Conservation (phyloP, 2,113 vertebrate genomes). For the Salvator merianae region DNA sequence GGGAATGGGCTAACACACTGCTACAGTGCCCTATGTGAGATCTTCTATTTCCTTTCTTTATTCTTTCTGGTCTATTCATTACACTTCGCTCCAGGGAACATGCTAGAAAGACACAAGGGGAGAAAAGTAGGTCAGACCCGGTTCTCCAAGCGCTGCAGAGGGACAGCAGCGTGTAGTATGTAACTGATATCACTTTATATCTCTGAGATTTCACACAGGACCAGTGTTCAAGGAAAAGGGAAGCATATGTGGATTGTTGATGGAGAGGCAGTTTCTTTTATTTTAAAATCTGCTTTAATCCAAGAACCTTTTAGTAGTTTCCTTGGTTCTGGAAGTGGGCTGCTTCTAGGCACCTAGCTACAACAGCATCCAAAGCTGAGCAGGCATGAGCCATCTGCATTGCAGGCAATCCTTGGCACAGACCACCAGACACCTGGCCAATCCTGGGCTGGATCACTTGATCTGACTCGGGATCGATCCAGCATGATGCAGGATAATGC, state of each 20-base stretch:
- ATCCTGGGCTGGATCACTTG: too few relatives aligned
- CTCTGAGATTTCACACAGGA: not conserved
- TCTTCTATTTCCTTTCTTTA: not conserved
- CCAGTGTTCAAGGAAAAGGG: not conserved
- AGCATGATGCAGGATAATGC: too few relatives aligned
- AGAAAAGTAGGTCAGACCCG: slow-evolving; percentile 6
- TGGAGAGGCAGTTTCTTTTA: not conserved
- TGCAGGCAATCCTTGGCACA: too few relatives aligned
- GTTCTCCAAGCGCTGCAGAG: not conserved
- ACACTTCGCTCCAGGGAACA: not conserved
- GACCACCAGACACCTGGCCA: too few relatives aligned
- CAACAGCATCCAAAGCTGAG: too few relatives aligned
- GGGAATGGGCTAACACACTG: too few relatives aligned
- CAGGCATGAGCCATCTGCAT: too few relatives aligned
- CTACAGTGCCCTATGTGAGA: not conserved
- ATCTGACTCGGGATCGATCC: too few relatives aligned
- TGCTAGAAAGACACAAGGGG: not conserved
- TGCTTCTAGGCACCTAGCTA: too few relatives aligned
- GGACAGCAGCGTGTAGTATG: not conserved
- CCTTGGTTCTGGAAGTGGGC: too few relatives aligned
- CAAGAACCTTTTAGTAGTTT: not conserved
- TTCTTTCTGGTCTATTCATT: not conserved
- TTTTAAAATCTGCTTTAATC: not conserved
- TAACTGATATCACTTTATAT: not conserved
- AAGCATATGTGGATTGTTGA: not conserved